Conservation (phyloP, 2,797 vertebrate species). For the Tragelaphus oryx region DNA sequence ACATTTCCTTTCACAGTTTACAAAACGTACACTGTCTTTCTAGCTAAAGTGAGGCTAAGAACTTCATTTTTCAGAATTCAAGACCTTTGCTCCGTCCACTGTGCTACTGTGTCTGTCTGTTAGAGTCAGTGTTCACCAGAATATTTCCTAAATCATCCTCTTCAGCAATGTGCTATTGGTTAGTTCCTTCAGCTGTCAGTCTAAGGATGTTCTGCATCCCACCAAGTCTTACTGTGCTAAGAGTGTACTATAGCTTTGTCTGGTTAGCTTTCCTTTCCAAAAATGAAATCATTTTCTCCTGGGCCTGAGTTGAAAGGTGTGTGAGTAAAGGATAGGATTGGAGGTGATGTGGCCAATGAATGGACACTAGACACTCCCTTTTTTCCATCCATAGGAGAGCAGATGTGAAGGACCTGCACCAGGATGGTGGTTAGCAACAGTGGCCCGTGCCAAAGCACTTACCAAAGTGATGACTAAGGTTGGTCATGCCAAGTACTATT, state of each 20-base stretch:
- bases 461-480: slow-evolving; percentile 72
- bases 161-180: slow-evolving; percentile 7
- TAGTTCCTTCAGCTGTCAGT: slow-evolving; percentile 17
- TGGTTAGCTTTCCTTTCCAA: slow-evolving; percentile 44
- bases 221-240: slow-evolving; percentile 22
- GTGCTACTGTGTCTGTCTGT: slow-evolving; percentile 64
- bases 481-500: slow-evolving; percentile 67
- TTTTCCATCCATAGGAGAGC: slow-evolving; percentile 74
- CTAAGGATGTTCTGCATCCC: slow-evolving; percentile 22
- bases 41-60: slow-evolving; percentile 37
- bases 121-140: slow-evolving; percentile 46
- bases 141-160: slow-evolving; percentile 37
- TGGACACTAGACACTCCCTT: slow-evolving; percentile 75
- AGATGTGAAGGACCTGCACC: slow-evolving; percentile 71
- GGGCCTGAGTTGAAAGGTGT: slow-evolving; percentile 45
- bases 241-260: slow-evolving; percentile 49
- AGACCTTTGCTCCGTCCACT: slow-evolving; percentile 53
- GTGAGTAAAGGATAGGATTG: slow-evolving; percentile 52
- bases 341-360: slow-evolving; percentile 69
- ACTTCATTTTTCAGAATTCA: slow-evolving; percentile 39
- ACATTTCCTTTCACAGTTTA: slow-evolving; percentile 43
- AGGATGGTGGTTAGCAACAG: slow-evolving; percentile 75
- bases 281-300: slow-evolving; percentile 49
- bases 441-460: slow-evolving; percentile 72
- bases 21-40: slow-evolving; percentile 21